Evolutionary conservation across 2,888 invertebrate genomes (phyloP).

Genomic region (Trachelus tabidus): DNA sequence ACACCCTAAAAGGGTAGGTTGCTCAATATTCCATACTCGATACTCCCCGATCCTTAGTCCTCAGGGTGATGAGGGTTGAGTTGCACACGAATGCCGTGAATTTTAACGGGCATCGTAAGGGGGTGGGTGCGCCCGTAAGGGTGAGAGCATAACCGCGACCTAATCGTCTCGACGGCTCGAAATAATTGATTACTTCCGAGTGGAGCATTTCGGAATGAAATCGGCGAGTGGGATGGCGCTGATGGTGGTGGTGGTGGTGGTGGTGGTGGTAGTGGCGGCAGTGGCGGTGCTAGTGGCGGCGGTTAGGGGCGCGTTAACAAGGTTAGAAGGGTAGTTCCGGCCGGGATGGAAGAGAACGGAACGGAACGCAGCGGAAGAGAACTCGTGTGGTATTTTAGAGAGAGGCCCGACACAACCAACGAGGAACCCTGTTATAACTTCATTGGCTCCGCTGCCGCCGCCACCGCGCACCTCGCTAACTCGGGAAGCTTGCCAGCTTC

Average conservation of each 20-base stretch:
- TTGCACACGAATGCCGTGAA: too few relatives aligned
- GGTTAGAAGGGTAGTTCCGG: conserved; percentile 39
- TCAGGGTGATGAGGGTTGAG: too few relatives aligned
- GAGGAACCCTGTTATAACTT: conserved; percentile 41
- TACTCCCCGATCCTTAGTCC: too few relatives aligned
- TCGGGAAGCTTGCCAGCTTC: conserved; percentile 28
- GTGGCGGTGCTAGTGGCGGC: conserved; percentile 3
- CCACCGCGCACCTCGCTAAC: conserved; percentile 19
- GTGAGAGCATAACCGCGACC: conserved; percentile 14
- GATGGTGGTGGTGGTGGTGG: background rate
- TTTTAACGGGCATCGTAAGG: too few relatives aligned
- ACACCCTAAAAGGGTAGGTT: too few relatives aligned
- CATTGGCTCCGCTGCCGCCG: conserved; percentile 29
- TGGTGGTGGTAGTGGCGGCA: conserved; percentile 9
- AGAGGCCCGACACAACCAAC: conserved; percentile 22
- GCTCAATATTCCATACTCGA: too few relatives aligned
- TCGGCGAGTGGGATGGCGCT: conserved; percentile 27
- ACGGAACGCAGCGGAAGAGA: too few relatives aligned
- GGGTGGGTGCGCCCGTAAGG: background rate
- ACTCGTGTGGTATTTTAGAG: conserved; percentile 16
- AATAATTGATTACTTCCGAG: conserved; percentile 50
- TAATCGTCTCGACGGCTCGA: conserved; percentile 34
- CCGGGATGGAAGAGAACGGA: conserved; percentile 23
- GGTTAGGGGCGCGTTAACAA: conserved; percentile 37
- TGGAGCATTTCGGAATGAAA: conserved; percentile 47